phyloP scores from a whole-genome alignment of 2,113 vertebrate species.

The Antigone vipio region DNA sequence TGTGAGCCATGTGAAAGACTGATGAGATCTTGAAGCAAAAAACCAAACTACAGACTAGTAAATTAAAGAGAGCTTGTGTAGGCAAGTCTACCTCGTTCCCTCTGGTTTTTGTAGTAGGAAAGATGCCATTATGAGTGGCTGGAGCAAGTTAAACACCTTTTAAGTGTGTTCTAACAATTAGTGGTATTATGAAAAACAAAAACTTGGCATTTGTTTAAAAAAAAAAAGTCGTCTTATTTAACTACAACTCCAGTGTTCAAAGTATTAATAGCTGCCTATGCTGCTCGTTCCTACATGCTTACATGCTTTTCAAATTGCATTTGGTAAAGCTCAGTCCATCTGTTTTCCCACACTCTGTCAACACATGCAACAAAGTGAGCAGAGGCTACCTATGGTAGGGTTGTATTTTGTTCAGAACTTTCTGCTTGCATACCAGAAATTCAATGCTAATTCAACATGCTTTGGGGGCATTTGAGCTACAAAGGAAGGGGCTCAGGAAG shows the following conservation, averaged over 20 bases:
- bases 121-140: neutral
- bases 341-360: slow-evolving; percentile 69
- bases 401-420: slow-evolving; percentile 28
- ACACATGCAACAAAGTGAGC: slow-evolving; percentile 17
- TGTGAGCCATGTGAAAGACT: neutral
- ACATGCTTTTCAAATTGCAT: slow-evolving; percentile 66
- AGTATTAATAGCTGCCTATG: slow-evolving; percentile 31
- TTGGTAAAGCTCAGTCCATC: slow-evolving; percentile 58
- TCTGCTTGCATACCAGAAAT: slow-evolving; percentile 65
- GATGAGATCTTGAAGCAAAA: neutral
- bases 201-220: neutral
- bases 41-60: neutral
- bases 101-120: neutral
- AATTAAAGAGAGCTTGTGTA: slow-evolving; percentile 30
- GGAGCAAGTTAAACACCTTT: slow-evolving; percentile 15
- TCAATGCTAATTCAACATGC: slow-evolving; percentile 42
- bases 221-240: slow-evolving; percentile 10
- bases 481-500: neutral
- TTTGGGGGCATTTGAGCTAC: neutral
- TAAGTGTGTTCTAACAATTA: slow-evolving; percentile 14
- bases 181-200: neutral
- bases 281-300: slow-evolving; percentile 50
- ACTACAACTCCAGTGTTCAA: neutral
- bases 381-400: slow-evolving; percentile 33
- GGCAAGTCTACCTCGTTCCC: slow-evolving; percentile 8